Evolutionary conservation across 2,888 invertebrate species (phyloP), one percentile per base, ranked within the genome.

Genomic region (Liposcelis brunnea): DNA sequence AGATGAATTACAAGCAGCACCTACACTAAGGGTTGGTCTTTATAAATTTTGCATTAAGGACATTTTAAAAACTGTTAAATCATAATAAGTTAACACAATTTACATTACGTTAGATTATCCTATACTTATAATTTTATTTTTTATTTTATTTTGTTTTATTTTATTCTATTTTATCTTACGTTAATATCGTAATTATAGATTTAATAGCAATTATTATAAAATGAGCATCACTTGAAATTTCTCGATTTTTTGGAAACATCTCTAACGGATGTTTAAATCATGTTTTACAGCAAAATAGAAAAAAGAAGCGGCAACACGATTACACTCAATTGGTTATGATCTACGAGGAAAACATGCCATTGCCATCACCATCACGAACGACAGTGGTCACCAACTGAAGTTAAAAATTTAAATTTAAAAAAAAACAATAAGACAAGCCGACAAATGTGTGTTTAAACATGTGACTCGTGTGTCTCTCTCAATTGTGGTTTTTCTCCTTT

Each of bases 341-440:
- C 44, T 75, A 75, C 54, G 80, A 81, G 61, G 80, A 79, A 53
- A 72, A 80, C 52, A 75, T 77, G 0, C 78, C 79, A 0, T 55
- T 80, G 14, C 79, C 79, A 1, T 63, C 75, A 40, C 63, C 68
- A 19, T 40, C 49, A 37, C 5, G 26, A 26, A 26, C 26, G 5
- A 26, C 26, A 4, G 26, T 26, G 4, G 26, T 26, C 5, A 26
- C 26, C 26, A 26, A 26, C 26, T 26, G 26, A 26, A 26, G n/a
- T n/a, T n/a, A n/a, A 26, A 26, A 6, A 26, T 26, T 26, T 26
- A 4, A 8, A 26, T 8, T 26, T 26, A 2, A n/a, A 42, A 14
- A 46, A n/a, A 26, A 38, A 31, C 14, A 40, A 18, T 31, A 2
- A 11, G 16, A 32, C n/a, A n/a, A n/a, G n/a, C n/a, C n/a, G n/a